Conservation (phyloP, 2,113 vertebrate species). For the Epinephelus lanceolatus region DNA sequence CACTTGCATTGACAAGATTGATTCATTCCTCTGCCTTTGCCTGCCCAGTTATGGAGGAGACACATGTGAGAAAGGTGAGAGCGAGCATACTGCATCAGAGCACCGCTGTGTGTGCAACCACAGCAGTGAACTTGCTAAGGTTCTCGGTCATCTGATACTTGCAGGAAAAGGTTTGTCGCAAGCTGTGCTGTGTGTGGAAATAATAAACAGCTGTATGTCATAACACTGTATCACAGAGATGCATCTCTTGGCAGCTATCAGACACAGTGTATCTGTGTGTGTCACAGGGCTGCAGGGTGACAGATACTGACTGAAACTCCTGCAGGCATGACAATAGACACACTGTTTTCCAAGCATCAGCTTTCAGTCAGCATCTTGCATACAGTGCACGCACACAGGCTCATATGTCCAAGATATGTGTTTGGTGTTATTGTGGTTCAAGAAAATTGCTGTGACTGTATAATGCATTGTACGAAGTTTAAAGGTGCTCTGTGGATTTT, state of each 20-base stretch:
- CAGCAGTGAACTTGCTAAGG: slow-evolving; percentile 17
- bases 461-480: background rate
- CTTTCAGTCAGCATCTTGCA: slow-evolving; percentile 23
- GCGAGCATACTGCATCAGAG: background rate
- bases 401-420: background rate
- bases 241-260: slow-evolving; percentile 24
- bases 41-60: slow-evolving; percentile 95
- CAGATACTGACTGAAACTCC: slow-evolving; percentile 33
- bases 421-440: background rate
- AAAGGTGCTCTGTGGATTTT: background rate
- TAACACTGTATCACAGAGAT: slow-evolving; percentile 35
- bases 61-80: slow-evolving; percentile 94
- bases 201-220: slow-evolving; percentile 41
- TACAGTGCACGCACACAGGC: background rate
- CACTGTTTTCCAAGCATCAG: slow-evolving; percentile 22
- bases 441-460: background rate
- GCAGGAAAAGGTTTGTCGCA: slow-evolving; percentile 11
- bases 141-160: slow-evolving; percentile 3
- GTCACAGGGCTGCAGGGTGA: slow-evolving; percentile 39
- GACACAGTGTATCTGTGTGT: slow-evolving; percentile 34
- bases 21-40: slow-evolving; percentile 94
- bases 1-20: slow-evolving; percentile 94
- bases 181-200: slow-evolving; percentile 32
- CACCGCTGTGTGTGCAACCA: background rate
- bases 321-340: slow-evolving; percentile 8